A percentile compares a stretch with the other conserved stretches of the same genome.
Conservation (phyloP, 1,140 invertebrate genomes). For the Myzus persicae region DNA sequence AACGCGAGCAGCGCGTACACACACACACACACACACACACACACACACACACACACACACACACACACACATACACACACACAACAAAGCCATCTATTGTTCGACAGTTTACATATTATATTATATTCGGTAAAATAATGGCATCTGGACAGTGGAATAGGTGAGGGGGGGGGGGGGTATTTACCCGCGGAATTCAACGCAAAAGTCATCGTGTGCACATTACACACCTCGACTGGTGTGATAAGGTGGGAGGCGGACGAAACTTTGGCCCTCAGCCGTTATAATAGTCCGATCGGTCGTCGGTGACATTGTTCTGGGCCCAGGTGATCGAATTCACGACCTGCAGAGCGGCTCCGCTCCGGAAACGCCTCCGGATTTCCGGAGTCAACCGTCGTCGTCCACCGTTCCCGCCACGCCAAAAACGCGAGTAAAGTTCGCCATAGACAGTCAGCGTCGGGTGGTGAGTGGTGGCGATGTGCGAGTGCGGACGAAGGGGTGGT, state of each 20-base stretch:
- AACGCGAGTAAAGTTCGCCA: neutral
- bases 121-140: neutral
- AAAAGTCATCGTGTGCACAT: neutral
- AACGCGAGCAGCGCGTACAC: no score
- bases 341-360: neutral
- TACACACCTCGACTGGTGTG: neutral
- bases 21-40: no score
- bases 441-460: neutral
- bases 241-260: neutral
- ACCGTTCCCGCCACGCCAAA: neutral
- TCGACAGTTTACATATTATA: neutral
- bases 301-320: neutral
- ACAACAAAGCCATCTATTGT: neutral
- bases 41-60: no score
- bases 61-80: no score
- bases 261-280: neutral
- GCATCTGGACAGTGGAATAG: no score
- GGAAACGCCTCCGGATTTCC: neutral
- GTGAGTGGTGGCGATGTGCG: neutral
- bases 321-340: neutral
- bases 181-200: neutral
- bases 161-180: neutral
- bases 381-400: neutral
- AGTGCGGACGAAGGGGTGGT: no score
- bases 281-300: neutral